A percentile compares a stretch with the other conserved stretches of the same genome.
Conservation (phyloP, 2,797 vertebrate species). For the Neoniphon sammara region DNA sequence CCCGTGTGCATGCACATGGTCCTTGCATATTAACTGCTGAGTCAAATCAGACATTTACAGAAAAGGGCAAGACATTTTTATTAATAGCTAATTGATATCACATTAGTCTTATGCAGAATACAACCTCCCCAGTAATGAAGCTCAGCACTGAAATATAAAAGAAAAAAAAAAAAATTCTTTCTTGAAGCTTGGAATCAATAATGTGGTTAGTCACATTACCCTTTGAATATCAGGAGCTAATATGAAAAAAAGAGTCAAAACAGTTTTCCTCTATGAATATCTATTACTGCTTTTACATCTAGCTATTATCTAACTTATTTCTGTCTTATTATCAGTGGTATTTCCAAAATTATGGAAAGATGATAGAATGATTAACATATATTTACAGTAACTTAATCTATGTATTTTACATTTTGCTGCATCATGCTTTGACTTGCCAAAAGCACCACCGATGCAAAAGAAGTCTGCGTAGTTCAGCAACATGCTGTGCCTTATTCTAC, state of each 20-base stretch:
- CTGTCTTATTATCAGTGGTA: constrained; percentile 9
- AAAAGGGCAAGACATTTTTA: constrained; percentile 80
- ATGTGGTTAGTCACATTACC: constrained; percentile 34
- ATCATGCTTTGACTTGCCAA: not conserved
- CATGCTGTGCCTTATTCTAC: not conserved
- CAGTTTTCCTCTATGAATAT: constrained; percentile 41
- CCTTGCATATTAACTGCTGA: constrained; percentile 75
- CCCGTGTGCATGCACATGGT: constrained; percentile 63
- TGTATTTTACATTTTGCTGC: constrained; percentile 2
- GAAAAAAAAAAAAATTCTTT: constrained; percentile 49
- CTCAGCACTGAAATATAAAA: constrained; percentile 54
- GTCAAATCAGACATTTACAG: constrained; percentile 82
- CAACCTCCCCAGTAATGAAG: constrained; percentile 69
- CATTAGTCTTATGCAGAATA: constrained; percentile 84
- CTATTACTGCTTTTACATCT: constrained; percentile 46
- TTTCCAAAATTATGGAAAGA: not conserved
- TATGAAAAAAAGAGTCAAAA: constrained; percentile 38
- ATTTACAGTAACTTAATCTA: not conserved
- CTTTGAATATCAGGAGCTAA: constrained; percentile 41
- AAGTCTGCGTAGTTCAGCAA: constrained; percentile 1
- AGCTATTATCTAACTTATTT: constrained; percentile 15
- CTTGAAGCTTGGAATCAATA: constrained; percentile 57
- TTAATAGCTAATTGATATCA: constrained; percentile 85
- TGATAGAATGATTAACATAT: constrained; percentile 1
- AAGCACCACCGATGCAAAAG: not conserved